Evolutionary conservation across 2,113 vertebrate genomes (phyloP).

Genomic region (Platycercus adscitus): DNA sequence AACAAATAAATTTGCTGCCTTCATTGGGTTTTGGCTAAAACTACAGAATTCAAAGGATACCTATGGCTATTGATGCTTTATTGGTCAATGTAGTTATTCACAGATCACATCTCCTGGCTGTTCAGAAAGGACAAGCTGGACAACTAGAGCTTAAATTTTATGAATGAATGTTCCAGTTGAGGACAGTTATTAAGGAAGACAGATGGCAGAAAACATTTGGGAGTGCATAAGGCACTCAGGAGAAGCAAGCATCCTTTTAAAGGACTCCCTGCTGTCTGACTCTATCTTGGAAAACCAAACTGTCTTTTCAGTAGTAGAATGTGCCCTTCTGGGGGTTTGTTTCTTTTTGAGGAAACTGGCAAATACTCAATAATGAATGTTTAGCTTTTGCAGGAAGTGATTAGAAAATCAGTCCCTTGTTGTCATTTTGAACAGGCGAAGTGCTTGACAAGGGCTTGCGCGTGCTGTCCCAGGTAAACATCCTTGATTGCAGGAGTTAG

Average conservation of each 20-base stretch:
- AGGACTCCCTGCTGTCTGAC: background rate
- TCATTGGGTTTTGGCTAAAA: background rate
- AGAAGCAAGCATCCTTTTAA: background rate
- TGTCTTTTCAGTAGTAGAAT: background rate
- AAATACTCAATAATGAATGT: background rate
- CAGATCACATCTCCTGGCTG: background rate
- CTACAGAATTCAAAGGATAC: background rate
- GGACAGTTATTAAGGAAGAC: background rate
- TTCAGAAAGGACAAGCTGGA: background rate
- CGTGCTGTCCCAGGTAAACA: constrained; percentile 56
- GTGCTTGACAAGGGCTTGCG: background rate
- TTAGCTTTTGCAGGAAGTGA: background rate
- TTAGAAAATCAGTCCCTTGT: background rate
- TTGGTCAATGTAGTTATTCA: background rate
- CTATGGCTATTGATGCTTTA: background rate
- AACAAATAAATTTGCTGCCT: background rate
- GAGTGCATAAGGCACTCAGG: background rate
- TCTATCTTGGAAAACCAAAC: background rate
- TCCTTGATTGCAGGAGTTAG: constrained; percentile 74
- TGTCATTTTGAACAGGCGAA: background rate
- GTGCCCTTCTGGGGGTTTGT: background rate
- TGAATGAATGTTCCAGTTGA: background rate
- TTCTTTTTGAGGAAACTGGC: background rate
- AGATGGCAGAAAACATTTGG: background rate
- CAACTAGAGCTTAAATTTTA: background rate